These are phyloP conservation scores for Apostichopus leukothele DNA, from an alignment of 53 echinoderm and acorn worm species.

Conservation along the genomic window DNA sequence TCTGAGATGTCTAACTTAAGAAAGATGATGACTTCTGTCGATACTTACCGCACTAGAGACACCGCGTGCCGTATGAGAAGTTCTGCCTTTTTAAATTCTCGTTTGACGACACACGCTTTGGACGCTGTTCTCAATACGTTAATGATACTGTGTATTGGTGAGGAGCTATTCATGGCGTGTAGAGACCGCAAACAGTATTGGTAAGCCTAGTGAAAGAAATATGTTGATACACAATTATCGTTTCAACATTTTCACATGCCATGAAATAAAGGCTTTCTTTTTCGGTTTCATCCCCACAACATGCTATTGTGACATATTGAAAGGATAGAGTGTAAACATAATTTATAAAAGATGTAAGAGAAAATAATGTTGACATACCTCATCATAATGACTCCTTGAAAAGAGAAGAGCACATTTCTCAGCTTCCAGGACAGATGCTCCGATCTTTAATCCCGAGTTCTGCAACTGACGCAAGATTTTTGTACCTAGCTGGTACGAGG, in stretches of 20 bases:
- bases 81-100: constrained; percentile 93
- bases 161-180: constrained; percentile 54
- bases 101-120: constrained; percentile 93
- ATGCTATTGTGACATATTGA: too few relatives aligned
- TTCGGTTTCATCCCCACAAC: too few relatives aligned
- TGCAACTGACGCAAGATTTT: constrained; percentile 58
- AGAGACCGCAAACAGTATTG: constrained; percentile 74
- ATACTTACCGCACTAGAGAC: constrained; percentile 79
- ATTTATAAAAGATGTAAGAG: too few relatives aligned
- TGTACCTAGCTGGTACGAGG: constrained; percentile 64
- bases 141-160: constrained; percentile 72
- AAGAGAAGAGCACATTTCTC: constrained; percentile 93
- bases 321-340: too few relatives aligned
- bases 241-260: background rate
- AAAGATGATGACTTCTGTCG: too few relatives aligned
- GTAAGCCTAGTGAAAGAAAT: constrained; percentile 67
- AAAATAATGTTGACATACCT: constrained; percentile 50
- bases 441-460: constrained; percentile 56
- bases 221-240: background rate
- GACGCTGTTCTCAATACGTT: constrained; percentile 87
- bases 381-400: constrained; percentile 93
- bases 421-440: constrained; percentile 73
- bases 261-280: too few relatives aligned
- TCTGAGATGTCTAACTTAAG: too few relatives aligned
- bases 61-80: constrained; percentile 90